Conservation (phyloP, 2,113 vertebrate genomes). For the Chauna torquata region DNA sequence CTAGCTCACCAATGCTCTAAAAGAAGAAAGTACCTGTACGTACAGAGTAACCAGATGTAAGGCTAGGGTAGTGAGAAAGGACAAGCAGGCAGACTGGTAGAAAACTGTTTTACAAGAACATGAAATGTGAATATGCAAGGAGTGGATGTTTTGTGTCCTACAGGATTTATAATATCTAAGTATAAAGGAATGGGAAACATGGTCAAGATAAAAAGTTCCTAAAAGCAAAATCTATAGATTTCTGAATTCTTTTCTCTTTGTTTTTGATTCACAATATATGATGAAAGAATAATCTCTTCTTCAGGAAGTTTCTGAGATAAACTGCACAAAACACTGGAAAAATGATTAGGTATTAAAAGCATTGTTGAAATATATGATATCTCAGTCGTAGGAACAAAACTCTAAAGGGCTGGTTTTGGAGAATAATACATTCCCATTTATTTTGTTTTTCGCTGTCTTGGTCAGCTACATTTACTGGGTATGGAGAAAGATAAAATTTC, state of each 20-base stretch:
- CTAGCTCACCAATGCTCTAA: background rate
- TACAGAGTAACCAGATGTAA: background rate
- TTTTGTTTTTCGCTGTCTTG: background rate
- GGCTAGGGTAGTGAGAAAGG: background rate
- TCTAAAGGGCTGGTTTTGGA: background rate
- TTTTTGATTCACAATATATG: background rate
- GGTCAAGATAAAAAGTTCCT: background rate
- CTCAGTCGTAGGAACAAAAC: background rate
- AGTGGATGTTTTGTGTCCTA: background rate
- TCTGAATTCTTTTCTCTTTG: background rate
- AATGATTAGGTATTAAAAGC: background rate
- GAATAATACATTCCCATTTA: background rate
- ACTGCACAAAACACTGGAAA: background rate
- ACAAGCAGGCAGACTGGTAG: background rate
- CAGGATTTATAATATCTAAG: background rate
- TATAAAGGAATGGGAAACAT: background rate
- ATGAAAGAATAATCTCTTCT: background rate
- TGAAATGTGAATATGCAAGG: background rate
- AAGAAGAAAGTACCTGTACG: background rate
- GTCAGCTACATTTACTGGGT: background rate
- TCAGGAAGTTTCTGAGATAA: background rate
- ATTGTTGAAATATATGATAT: background rate
- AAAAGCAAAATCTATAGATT: background rate
- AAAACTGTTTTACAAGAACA: background rate
- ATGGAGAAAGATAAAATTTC: background rate